Evolutionary conservation across 2,888 invertebrate species (phyloP), one percentile per base, ranked within the genome.

Genomic region (Drosophila helvetica): DNA sequence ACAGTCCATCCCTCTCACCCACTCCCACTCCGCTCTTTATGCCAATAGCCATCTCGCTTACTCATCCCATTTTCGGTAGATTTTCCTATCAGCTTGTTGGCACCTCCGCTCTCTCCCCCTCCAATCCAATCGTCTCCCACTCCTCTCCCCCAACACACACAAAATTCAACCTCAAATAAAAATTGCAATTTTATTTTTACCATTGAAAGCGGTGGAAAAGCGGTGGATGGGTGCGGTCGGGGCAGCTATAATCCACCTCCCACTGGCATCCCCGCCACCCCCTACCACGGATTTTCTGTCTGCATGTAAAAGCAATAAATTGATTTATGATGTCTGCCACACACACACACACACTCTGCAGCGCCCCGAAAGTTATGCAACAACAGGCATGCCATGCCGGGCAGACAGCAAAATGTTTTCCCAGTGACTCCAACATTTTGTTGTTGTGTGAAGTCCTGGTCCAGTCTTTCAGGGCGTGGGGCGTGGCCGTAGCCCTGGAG

Each of bases 331-430:
- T 82, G 81, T 82, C 88, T 82, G 88, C 62, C 47, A 19, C 33
- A 62, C 72, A 59, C 64, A 22, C 22, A 22, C 22, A 22, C 22
- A 22, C 70, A 59, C 64, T 74, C 66, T 74, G 77, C 72, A 63
- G 58, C 85, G 69, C 86, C 68, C 85, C 71, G 66, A 71, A 81
- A 85, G 88, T 87, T 81, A 81, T 85, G 81, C 88, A 81, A 81
- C 82, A 78, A 25, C 60, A 45, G 25, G 12, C 12, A 33, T 33
- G 12, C 33, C 33, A 15, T 33, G 38, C 7, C 38, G 33, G 12
- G 10, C 10, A 10, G 19, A 8, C 55, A 38, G 27, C 46, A 61
- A 80, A 70, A 50, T 58, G 66, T 52, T 75, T 75, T 65, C 63
- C 48, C 38, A 52, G 45, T 65, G 47, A 43, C 62, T 55, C 46